These are phyloP conservation scores for Urophycis tenuis DNA, from an alignment of 2,797 vertebrate species.

Conservation along the genomic window DNA sequence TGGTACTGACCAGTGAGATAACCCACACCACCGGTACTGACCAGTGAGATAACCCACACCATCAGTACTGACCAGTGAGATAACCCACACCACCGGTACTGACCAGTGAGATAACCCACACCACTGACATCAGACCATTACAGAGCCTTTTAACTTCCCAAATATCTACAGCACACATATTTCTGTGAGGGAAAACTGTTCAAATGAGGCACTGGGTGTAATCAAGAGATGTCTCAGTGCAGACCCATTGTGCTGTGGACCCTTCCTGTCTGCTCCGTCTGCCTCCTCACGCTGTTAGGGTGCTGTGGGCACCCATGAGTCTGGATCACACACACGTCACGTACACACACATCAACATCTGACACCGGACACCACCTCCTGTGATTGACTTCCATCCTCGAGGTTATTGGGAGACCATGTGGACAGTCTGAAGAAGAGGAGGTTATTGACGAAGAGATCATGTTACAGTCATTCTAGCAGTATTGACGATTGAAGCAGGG, in stretches of 20 bases:
- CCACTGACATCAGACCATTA: no score
- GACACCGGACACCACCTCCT: slow-evolving; percentile 52
- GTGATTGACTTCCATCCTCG: slow-evolving; percentile 60
- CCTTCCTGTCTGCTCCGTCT: not conserved
- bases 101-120: no score
- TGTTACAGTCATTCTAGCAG: slow-evolving; percentile 43
- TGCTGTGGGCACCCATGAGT: not conserved
- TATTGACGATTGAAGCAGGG: slow-evolving; percentile 16
- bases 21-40: no score
- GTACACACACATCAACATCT: slow-evolving; percentile 11
- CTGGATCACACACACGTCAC: no score
- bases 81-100: no score
- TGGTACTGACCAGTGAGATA: no score
- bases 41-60: no score
- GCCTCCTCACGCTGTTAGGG: not conserved
- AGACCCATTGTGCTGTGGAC: not conserved
- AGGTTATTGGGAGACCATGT: slow-evolving; percentile 33
- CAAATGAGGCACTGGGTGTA: not conserved
- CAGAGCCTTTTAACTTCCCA: no score
- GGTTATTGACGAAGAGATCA: slow-evolving; percentile 58
- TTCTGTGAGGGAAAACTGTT: not conserved
- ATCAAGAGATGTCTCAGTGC: not conserved
- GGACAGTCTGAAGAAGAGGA: slow-evolving; percentile 40
- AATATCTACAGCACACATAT: no score
- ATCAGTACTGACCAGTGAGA: no score